Percentiles rank a stretch among this genome's conserved stretches.
phyloP scores from a whole-genome alignment of 1,140 invertebrate species.

The Drosophila nasuta region DNA sequence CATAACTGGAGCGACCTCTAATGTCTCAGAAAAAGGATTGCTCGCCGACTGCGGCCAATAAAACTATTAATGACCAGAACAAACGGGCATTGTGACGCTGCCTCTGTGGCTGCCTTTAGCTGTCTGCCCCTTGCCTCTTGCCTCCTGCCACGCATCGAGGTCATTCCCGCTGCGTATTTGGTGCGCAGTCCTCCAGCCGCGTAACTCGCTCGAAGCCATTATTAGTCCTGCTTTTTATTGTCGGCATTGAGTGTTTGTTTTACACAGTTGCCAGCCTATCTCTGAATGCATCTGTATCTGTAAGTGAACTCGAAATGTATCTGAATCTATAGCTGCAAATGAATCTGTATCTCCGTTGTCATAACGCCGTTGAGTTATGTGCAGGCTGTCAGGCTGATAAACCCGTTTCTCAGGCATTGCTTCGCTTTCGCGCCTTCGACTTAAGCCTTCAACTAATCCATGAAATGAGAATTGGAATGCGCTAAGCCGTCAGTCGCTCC shows the following conservation, averaged over 20 bases:
- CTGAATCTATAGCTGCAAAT: background rate
- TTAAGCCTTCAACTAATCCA: slow-evolving; percentile 65
- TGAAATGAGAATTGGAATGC: slow-evolving; percentile 61
- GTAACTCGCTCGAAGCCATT: slow-evolving; percentile 57
- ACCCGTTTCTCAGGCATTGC: slow-evolving; percentile 44
- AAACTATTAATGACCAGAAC: slow-evolving; percentile 83
- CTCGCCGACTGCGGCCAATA: slow-evolving; percentile 53
- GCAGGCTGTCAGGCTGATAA: slow-evolving; percentile 45
- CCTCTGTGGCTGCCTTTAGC: slow-evolving; percentile 4
- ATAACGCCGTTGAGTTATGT: slow-evolving; percentile 50
- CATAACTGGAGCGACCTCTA: slow-evolving; percentile 72
- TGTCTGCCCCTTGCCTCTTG: too few relatives aligned
- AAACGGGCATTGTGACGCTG: slow-evolving; percentile 70
- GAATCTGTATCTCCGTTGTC: slow-evolving; percentile 11
- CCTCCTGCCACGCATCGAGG: slow-evolving; percentile 56
- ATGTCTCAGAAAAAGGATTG: slow-evolving; percentile 52
- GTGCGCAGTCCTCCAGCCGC: slow-evolving; percentile 51
- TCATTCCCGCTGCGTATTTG: slow-evolving; percentile 74
- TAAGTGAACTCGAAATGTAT: background rate
- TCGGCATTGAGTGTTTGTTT: slow-evolving; percentile 26
- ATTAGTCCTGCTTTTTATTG: slow-evolving; percentile 3
- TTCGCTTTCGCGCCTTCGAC: slow-evolving; percentile 33
- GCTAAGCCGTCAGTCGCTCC: slow-evolving; percentile 36
- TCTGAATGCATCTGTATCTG: background rate
- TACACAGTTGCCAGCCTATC: background rate